Conservation (phyloP, 2,113 vertebrate species). For the cattle (Bos taurus) region DNA sequence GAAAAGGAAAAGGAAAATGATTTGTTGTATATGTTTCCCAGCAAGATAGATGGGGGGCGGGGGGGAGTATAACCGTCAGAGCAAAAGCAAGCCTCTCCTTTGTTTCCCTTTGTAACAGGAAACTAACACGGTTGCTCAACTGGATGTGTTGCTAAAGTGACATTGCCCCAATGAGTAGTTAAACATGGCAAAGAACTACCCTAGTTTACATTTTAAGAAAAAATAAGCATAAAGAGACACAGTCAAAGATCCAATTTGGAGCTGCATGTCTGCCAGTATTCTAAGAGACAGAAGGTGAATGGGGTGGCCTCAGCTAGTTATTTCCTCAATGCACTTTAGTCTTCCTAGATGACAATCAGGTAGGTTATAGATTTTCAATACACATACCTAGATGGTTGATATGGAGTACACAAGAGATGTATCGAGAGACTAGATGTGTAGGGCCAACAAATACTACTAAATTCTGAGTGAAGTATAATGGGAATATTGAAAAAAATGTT, state of each 20-base stretch:
- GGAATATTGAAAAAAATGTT: not conserved
- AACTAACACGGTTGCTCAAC: not conserved
- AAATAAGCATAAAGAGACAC: not conserved
- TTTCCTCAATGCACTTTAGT: not conserved
- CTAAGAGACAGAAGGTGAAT: not conserved
- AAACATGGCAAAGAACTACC: not conserved
- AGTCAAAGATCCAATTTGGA: not conserved
- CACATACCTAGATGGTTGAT: not conserved
- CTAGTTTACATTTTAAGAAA: not conserved
- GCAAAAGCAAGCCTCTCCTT: not conserved
- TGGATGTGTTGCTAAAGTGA: not conserved
- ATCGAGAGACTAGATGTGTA: not conserved
- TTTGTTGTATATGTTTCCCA: constrained; percentile 40
- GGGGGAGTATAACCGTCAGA: not conserved
- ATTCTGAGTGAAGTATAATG: not conserved
- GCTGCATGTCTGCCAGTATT: not conserved
- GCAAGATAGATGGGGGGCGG: not conserved
- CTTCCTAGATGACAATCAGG: not conserved
- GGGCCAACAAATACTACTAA: not conserved
- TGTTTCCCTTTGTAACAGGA: not conserved
- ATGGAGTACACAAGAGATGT: not conserved
- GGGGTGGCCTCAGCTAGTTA: not conserved
- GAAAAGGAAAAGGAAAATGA: not conserved
- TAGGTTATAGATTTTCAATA: not conserved
- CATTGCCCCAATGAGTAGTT: not conserved